Percentiles rank a stretch among this genome's conserved stretches.
Evolutionary conservation across 2,888 invertebrate genomes (phyloP).

Genomic region (Eilema sororculum): DNA sequence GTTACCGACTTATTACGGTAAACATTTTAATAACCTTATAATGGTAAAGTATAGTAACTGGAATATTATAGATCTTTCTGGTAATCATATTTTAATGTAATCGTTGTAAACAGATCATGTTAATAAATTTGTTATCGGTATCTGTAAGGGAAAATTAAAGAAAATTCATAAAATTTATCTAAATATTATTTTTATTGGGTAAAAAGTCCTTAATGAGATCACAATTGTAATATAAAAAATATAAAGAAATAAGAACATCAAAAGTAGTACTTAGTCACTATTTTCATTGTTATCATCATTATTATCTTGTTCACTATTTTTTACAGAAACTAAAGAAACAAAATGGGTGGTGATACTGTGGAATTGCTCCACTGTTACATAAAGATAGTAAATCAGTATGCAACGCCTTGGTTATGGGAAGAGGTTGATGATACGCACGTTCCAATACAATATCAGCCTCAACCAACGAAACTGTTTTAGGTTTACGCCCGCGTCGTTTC

Average conservation of each 20-base stretch:
- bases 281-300: slow-evolving; percentile 7
- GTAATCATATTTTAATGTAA: too few species aligned
- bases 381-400: slow-evolving; percentile 25
- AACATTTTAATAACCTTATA: slow-evolving; percentile 17
- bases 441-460: neutral
- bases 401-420: neutral
- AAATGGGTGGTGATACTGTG: slow-evolving; percentile 20
- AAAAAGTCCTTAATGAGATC: slow-evolving; percentile 20
- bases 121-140: too few species aligned
- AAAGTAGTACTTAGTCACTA: slow-evolving; percentile 12
- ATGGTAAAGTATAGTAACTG: slow-evolving; percentile 24
- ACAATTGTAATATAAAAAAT: slow-evolving; percentile 19
- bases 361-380: slow-evolving; percentile 26
- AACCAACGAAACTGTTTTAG: slow-evolving; percentile 24
- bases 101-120: too few species aligned
- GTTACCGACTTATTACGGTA: slow-evolving; percentile 24
- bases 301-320: neutral
- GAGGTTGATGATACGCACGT: too few species aligned
- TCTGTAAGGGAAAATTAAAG: too few species aligned
- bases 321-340: neutral
- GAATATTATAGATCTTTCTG: too few species aligned
- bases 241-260: slow-evolving; percentile 18
- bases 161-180: too few species aligned
- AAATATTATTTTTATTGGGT: too few species aligned
- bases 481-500: slow-evolving; percentile 29